Base-by-base conservation (phyloP, 2,888 invertebrate genomes). In the Drosophila macrospina region DNA sequence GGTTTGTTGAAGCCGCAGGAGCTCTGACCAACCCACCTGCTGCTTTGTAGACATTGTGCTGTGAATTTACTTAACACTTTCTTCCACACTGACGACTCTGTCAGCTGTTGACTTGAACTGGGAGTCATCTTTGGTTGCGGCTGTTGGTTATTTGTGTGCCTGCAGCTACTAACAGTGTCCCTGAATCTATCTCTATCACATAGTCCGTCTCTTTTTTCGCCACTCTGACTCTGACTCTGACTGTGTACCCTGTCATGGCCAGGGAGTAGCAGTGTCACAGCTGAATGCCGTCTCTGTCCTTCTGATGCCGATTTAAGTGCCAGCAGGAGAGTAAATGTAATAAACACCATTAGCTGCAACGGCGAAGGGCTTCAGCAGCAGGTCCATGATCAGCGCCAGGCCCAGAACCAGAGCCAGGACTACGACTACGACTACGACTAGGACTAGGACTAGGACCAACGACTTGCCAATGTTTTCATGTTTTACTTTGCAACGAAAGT, bases 301-400 rank as follows among this genome's bases (percentile, higher is more conserved):
- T 42, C 52, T 69, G 80, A 71, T 74, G 80, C 78, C 88, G 85
- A 68, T 86, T 86, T 83, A 85, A 88, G 87, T 80, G 87, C 80
- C 87, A 84, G 70, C 62, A 78, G 72, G 72, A 69, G 72, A 86
- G 78, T 74, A 88, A 85, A 85, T 86, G 89, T 87, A 85, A 85
- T 85, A 85, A 85, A 88, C 85, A 85, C 85, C 89, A 88, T 84
- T 88, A 83, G 88, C 86, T 72, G 69, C 67, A 68, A 74, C 70
- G 69, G 52, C 52, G 44, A 45, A 28, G 26, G 47, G 34, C 42
- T 30, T 39, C 44, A 36, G 36, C 52, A 37, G 39, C 44, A 45
- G 55, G 26, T 32, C 51, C 11, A 41, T 32, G 26, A 20, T 26
- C 39, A 48, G 16, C 30, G 32, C 13, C 28, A 45, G 36, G 13